Evolutionary conservation across 1,140 invertebrate genomes (phyloP), one percentile per base, ranked within the genome.

Genomic region (Drosophila ercepeae): DNA sequence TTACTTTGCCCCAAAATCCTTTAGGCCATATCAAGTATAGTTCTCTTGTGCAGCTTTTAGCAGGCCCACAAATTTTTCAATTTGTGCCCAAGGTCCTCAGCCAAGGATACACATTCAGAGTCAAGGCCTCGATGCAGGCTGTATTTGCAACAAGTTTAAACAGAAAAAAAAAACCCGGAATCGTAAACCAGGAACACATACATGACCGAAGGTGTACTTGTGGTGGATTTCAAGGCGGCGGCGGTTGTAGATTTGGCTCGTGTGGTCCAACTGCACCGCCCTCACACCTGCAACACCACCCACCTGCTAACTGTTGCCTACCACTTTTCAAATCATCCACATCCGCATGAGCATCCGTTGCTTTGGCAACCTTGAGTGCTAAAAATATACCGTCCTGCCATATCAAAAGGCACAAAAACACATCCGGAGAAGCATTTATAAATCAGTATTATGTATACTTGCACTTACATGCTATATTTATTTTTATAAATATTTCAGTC

Each of bases 241-340:
- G 27, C 46, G 29, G 14, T 16, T 32, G 54, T 23, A 5, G n/a
- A 45, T 42, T 41, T 29, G 34, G 60, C 59, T 48, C 41, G 50
- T 74, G 63, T 70, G 51, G 64, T 49, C 45, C 34, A 61, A 50
- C 7, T 68, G 41, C 53, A 54, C 42, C 29, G 51, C 55, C 18
- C 42, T 32, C 6, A 16, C 18, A 45, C 29, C 25, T 21, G 18
- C 32, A n/a, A 11, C 50, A 49, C 51, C 61, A 48, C 42, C 55
- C 39, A 52, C 27, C 61, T 46, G 53, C 61, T 64, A 82, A 82
- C 78, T 73, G 78, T 76, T 76, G 78, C 75, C 79, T 75, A 64
- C 72, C 72, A 86, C 75, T 86, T 84, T 84, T 84, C 58, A 88
- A 86, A 86, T 88, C 82, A 86, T 75, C 76, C 61, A 84, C 82